phyloP scores from a whole-genome alignment of 1,140 invertebrate genomes.

The Magallana ariakensis region DNA sequence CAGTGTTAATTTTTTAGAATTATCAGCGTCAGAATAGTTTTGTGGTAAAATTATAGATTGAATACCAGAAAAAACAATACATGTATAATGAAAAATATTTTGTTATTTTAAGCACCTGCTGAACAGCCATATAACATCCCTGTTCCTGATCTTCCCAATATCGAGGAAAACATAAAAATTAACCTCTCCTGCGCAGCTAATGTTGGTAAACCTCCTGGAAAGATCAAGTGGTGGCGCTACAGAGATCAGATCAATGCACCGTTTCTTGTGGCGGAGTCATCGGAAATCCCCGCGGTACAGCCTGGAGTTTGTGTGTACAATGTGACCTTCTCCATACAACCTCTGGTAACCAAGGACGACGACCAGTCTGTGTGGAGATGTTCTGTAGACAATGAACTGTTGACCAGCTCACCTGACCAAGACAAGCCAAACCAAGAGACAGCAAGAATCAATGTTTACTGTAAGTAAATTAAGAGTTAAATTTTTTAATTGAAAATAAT shows the following conservation, averaged over 20 bases:
- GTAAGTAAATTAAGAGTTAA: background rate
- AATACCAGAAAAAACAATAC: no score
- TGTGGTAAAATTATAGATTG: no score
- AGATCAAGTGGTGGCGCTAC: conserved; percentile 33
- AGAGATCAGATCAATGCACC: background rate
- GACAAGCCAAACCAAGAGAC: conserved; percentile 2
- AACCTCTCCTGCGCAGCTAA: background rate
- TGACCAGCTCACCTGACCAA: background rate
- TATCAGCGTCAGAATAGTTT: no score
- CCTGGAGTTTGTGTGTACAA: background rate
- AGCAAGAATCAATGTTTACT: conserved; percentile 12
- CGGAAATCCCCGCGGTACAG: background rate
- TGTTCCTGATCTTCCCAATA: background rate
- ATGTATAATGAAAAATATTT: no score
- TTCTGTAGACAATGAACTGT: conserved; percentile 34
- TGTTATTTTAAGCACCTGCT: background rate
- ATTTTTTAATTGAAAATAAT: no score
- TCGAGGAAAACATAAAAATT: background rate
- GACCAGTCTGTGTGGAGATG: conserved; percentile 20
- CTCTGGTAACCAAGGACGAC: background rate
- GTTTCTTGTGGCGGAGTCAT: background rate
- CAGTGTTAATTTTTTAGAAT: no score
- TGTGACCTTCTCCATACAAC: background rate
- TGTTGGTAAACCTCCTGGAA: conserved; percentile 20
- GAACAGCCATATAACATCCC: background rate